These are phyloP conservation scores for Malurus splendens DNA, from an alignment of 2,797 vertebrate genomes.

Conservation along the genomic window DNA sequence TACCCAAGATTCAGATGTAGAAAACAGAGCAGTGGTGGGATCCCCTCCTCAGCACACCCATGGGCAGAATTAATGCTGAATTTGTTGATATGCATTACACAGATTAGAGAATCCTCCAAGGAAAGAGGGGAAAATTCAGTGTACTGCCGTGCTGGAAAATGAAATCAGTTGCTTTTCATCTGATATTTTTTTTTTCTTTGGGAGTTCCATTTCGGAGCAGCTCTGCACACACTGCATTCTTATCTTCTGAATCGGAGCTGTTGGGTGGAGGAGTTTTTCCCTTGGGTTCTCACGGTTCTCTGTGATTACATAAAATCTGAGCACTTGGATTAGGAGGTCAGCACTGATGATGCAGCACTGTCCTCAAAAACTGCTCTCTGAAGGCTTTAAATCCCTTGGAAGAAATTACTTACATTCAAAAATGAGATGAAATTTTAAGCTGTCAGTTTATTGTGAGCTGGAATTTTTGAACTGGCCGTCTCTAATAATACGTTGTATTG, in stretches of 20 bases:
- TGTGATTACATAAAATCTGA: conserved; percentile 20
- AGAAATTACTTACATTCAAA: background rate
- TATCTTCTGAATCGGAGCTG: background rate
- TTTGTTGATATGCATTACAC: background rate
- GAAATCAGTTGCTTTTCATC: background rate
- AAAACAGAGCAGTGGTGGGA: background rate
- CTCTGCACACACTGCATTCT: background rate
- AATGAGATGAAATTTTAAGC: background rate
- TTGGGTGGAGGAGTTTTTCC: conserved; percentile 8
- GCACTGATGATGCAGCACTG: background rate
- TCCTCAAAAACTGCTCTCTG: background rate
- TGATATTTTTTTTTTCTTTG: background rate
- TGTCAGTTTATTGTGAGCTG: background rate
- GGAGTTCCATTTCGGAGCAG: background rate
- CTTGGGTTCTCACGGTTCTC: conserved; percentile 6
- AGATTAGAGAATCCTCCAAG: background rate
- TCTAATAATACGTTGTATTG: background rate
- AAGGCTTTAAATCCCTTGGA: background rate
- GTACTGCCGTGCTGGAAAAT: background rate
- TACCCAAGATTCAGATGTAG: background rate
- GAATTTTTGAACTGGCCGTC: background rate
- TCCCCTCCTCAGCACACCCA: background rate
- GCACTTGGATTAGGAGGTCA: background rate
- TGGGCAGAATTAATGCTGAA: background rate
- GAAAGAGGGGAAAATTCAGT: background rate